These are phyloP conservation scores for Seriola dumerili DNA, from an alignment of 2,113 vertebrate species.

Conservation along the genomic window DNA sequence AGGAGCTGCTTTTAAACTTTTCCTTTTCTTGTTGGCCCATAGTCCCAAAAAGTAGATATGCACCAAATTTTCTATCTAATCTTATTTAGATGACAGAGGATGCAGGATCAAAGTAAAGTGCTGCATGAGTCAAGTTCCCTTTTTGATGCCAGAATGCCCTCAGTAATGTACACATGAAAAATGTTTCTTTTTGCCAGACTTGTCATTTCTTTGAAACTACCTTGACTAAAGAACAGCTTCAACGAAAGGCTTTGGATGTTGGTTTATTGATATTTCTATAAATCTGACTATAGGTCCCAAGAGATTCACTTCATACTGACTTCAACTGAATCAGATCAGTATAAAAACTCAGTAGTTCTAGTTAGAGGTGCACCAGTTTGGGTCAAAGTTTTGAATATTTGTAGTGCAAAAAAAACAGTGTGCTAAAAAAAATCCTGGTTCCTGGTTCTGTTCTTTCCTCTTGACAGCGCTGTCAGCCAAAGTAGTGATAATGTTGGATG, in stretches of 20 bases:
- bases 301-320: background rate
- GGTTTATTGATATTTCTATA: background rate
- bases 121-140: conserved; percentile 26
- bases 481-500: background rate
- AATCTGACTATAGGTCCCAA: background rate
- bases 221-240: background rate
- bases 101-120: conserved; percentile 27
- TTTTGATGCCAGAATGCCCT: conserved; percentile 29
- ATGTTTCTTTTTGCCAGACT: conserved; percentile 3
- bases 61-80: conserved; percentile 38
- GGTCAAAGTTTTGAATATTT: background rate
- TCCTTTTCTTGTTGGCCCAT: conserved; percentile 21
- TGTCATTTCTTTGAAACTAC: conserved; percentile 9
- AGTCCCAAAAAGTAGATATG: conserved; percentile 47
- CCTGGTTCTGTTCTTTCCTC: background rate
- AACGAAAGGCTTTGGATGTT: background rate
- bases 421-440: background rate
- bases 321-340: background rate
- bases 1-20: conserved; percentile 43
- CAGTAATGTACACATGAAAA: conserved; percentile 17
- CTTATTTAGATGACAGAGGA: conserved; percentile 37
- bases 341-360: background rate
- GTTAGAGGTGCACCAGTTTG: background rate
- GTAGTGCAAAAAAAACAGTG: background rate
- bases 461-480: background rate